Evolutionary conservation across 2,888 invertebrate species (phyloP).

Genomic region (Dermolepida albohirtum): DNA sequence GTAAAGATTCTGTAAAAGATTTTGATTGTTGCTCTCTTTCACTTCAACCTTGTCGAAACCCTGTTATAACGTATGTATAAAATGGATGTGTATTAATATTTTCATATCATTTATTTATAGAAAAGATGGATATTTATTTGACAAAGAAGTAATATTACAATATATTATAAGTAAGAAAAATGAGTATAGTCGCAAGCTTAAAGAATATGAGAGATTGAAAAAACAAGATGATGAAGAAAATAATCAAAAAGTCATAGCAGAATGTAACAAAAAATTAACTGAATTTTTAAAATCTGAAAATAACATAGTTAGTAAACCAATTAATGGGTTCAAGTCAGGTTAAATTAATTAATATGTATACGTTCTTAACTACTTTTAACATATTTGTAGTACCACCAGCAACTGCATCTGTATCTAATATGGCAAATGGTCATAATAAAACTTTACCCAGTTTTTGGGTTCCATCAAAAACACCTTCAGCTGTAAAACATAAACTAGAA

Average conservation of each 20-base stretch:
- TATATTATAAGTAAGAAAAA: conserved; percentile 95
- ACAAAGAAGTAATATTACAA: conserved; percentile 96
- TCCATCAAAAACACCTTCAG: conserved; percentile 91
- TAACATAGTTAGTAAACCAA: conserved; percentile 73
- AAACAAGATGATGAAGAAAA: conserved; percentile 79
- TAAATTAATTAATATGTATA: neutral
- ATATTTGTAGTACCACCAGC: conserved; percentile 46
- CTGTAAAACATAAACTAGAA: conserved; percentile 73
- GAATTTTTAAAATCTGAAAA: conserved; percentile 87
- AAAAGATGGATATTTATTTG: conserved; percentile 93
- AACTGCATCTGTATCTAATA: conserved; percentile 74
- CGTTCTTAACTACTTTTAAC: conserved; percentile 16
- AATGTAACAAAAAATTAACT: conserved; percentile 79
- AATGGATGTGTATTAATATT: neutral
- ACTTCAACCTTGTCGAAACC: conserved; percentile 94
- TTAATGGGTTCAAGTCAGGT: conserved; percentile 62
- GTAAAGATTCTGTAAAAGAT: conserved; percentile 94
- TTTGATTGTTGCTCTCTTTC: conserved; percentile 98
- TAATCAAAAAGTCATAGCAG: conserved; percentile 77
- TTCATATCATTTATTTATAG: conserved; percentile 51
- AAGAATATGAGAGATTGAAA: conserved; percentile 91
- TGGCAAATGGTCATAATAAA: conserved; percentile 80
- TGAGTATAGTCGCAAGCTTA: conserved; percentile 88
- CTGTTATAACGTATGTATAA: conserved; percentile 82
- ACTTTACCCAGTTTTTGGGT: conserved; percentile 96